Evolutionary conservation across 2,113 vertebrate genomes (phyloP), one percentile per base, ranked within the genome.

Genomic region (Chaetorhynchus papuensis): DNA sequence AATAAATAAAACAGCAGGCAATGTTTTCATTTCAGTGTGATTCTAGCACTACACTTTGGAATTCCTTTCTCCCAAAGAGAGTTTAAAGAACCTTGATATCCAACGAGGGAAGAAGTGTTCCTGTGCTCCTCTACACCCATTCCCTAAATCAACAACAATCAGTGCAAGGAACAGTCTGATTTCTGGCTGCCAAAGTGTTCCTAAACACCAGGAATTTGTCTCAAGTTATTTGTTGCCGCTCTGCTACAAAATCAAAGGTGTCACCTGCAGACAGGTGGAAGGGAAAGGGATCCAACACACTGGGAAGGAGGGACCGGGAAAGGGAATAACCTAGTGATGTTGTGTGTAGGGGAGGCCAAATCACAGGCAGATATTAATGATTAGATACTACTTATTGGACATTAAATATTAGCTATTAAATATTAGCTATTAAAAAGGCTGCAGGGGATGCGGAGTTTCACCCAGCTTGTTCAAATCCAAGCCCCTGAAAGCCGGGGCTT

Each of bases 1-100:
- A 95, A 92, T 85, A 90, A 93, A 92, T 75, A 96, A 82, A 80
- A 92, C 9, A 39, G 35, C n/a, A 49, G 39, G 14, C 31, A 50
- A 35, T 35, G 7, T 23, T 92, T 91, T 50, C 15, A 61, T 91
- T 65, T 81, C 52, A 12, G 19, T 59, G 39, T 21, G 47, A 90
- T 95, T 79, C 41, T 53, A 86, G 13, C 37, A 61, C 47, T 65
- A 63, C 28, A 74, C 37, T 56, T 72, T 21, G 35, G 72, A 80
- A 61, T 77, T 92, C 15, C 26, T 77, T 80, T 45, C 39, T 89
- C 42, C 47, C 52, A 59, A 65, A 53, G 1, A 68, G 21, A 79
- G 41, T 61, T 86, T 37, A 27, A 64, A 49, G 23, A 85, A 33
- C 5, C 18, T 23, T 15, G 44, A 19, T 26, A 60, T 35, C 79